Evolutionary conservation across 2,113 vertebrate genomes (phyloP).

Genomic region (Coryphaenoides rupestris): DNA sequence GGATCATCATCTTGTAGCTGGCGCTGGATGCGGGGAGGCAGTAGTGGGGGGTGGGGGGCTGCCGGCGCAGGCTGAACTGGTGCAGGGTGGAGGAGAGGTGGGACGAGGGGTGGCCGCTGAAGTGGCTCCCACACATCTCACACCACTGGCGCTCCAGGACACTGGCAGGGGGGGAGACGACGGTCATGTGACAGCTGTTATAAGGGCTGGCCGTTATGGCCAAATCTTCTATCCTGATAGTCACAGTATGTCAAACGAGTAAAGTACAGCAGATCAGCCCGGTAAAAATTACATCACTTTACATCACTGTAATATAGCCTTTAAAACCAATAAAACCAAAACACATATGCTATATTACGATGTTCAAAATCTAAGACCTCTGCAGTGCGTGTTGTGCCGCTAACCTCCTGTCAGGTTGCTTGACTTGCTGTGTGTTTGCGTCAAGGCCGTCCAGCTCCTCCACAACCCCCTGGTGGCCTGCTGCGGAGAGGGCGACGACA

Average conservation of each 20-base stretch:
- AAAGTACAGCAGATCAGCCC: no score
- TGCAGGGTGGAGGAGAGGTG: conserved; percentile 74
- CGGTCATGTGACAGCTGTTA: no score
- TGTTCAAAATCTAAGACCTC: background rate
- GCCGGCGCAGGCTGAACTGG: conserved; percentile 64
- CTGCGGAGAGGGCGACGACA: conserved; percentile 42
- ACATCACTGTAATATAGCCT: no score
- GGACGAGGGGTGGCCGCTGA: conserved; percentile 48
- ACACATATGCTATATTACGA: no score
- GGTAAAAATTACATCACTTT: no score
- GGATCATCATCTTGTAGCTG: conserved; percentile 71
- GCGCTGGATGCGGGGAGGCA: conserved; percentile 70
- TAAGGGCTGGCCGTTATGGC: no score
- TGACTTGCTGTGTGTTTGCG: conserved; percentile 15
- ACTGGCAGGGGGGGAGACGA: background rate
- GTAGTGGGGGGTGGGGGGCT: conserved; percentile 66
- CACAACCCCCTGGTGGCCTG: conserved; percentile 74
- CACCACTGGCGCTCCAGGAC: conserved; percentile 60
- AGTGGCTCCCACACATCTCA: conserved; percentile 47
- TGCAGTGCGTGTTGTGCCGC: background rate
- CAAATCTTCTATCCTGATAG: no score
- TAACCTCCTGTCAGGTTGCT: conserved; percentile 26
- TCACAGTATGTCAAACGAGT: no score
- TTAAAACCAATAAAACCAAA: background rate
- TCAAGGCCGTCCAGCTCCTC: conserved; percentile 67